Percentiles rank a stretch among this genome's conserved stretches.
Evolutionary conservation across 1,140 invertebrate genomes (phyloP).

Genomic region (Aporrectodea caliginosa): DNA sequence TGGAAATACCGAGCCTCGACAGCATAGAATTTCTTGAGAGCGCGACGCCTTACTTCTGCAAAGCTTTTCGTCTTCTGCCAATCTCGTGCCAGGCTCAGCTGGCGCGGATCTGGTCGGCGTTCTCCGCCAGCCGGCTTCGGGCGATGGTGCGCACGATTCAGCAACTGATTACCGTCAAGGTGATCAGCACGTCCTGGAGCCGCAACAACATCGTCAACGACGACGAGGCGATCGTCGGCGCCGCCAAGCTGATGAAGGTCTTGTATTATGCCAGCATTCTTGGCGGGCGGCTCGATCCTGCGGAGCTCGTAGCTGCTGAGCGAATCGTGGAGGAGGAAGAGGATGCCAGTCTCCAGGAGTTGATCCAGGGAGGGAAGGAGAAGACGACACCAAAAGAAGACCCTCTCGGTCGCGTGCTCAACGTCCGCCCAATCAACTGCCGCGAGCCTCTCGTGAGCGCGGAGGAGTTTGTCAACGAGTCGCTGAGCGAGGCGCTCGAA

Average conservation of each 20-base stretch:
- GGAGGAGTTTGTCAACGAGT: conserved; percentile 88
- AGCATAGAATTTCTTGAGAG: conserved; percentile 76
- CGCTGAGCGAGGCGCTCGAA: conserved; percentile 82
- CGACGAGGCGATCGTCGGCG: conserved; percentile 65
- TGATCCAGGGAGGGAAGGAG: conserved; percentile 40
- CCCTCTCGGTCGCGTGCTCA: conserved; percentile 60
- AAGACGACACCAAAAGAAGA: conserved; percentile 48
- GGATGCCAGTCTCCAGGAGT: conserved; percentile 43
- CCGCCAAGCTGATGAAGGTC: conserved; percentile 63
- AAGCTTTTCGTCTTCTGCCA: conserved; percentile 69
- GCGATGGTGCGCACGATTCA: conserved; percentile 75
- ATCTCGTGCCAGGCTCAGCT: conserved; percentile 63
- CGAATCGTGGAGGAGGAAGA: conserved; percentile 42
- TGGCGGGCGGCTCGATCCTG: conserved; percentile 72
- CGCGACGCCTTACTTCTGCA: conserved; percentile 75
- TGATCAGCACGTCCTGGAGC: conserved; percentile 68
- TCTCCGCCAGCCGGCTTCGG: conserved; percentile 67
- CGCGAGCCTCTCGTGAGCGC: conserved; percentile 76
- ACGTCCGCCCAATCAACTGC: conserved; percentile 73
- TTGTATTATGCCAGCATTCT: conserved; percentile 84
- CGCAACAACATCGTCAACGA: conserved; percentile 79
- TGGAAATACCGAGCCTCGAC: conserved; percentile 79
- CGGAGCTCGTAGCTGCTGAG: conserved; percentile 47
- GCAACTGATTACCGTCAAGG: conserved; percentile 74
- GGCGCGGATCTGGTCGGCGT: conserved; percentile 70